Percentiles rank a stretch among this genome's conserved stretches.
Evolutionary conservation across 2,113 vertebrate genomes (phyloP).

Genomic region (Salvelinus fontinalis): DNA sequence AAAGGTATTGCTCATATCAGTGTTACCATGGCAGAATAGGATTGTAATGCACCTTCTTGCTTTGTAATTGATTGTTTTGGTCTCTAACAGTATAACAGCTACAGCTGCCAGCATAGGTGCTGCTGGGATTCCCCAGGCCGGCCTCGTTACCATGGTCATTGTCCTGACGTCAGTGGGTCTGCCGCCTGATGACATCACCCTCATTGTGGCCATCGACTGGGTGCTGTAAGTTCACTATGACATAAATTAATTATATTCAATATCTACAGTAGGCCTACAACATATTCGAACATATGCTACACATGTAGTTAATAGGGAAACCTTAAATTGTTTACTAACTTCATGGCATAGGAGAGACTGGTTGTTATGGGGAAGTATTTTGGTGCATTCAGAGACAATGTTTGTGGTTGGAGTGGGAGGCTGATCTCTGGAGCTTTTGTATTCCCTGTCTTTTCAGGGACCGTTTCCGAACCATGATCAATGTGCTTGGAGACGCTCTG

Average conservation of each 20-base stretch:
- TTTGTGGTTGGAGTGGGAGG: not conserved
- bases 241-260: not conserved
- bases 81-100: constrained; percentile 71
- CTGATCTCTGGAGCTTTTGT: not conserved
- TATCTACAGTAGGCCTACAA: not conserved
- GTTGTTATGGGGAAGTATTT: too few relatives aligned
- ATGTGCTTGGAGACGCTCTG: constrained; percentile 82
- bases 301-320: not conserved
- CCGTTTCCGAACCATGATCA: constrained; percentile 84
- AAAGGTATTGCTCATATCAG: too few relatives aligned
- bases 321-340: not conserved
- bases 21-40: too few relatives aligned
- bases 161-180: constrained; percentile 87
- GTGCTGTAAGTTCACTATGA: constrained; percentile 76
- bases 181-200: constrained; percentile 84
- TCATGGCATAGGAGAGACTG: too few relatives aligned
- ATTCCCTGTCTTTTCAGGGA: constrained; percentile 64
- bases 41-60: not conserved
- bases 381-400: not conserved
- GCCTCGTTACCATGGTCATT: constrained; percentile 89
- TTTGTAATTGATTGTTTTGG: not conserved
- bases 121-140: constrained; percentile 84
- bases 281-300: not conserved
- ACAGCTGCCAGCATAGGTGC: constrained; percentile 80
- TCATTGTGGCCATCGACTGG: constrained; percentile 87